Evolutionary conservation across 2,113 vertebrate genomes (phyloP), one percentile per base, ranked within the genome.

Genomic region (Budorcas taxicolor): DNA sequence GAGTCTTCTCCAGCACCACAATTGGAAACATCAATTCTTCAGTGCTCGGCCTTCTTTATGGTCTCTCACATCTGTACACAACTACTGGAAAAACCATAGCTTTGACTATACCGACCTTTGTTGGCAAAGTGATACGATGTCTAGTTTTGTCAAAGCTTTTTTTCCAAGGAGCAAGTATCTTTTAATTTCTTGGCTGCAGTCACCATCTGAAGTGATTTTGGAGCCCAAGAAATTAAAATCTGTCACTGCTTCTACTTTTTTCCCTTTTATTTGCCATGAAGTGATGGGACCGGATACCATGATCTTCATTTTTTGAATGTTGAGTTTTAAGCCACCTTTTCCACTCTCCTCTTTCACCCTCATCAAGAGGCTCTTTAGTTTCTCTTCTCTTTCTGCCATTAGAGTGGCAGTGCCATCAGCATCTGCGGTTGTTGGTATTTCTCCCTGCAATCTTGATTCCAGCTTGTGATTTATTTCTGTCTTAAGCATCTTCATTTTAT

Each of bases 401-500:
- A 43, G 2, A 71, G 9, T 40, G 36, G 36, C 21, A 74, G 71
- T 74, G 6, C 36, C 36, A 74, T 74, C 36, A 43, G 21, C 36
- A 74, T 76, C 23, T 43, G 71, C 2, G 1, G 71, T 76, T 76
- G 36, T 43, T 43, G 71, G 40, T 43, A 43, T 76, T 76, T 76
- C 71, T 43, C 40, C 71, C 71, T 27, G 40, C 71, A 43, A 27
- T 43, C 40, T 76, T 76, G 71, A 43, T 76, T 43, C 71, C 71
- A 76, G 71, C 23, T 76, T 76, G 71, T 76, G 40, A 43, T 43
- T 74, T 43, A 74, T 74, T 74, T 71, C 43, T 95, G 86, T 91
- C 47, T 94, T 93, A 96, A 96, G 71, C 36, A 53, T 85, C 84
- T 89, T 86, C 83, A 36, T 57, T 95, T 95, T 92, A 81, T 25